phyloP scores from a whole-genome alignment of 2,888 invertebrate species.

The Heliconius sara region DNA sequence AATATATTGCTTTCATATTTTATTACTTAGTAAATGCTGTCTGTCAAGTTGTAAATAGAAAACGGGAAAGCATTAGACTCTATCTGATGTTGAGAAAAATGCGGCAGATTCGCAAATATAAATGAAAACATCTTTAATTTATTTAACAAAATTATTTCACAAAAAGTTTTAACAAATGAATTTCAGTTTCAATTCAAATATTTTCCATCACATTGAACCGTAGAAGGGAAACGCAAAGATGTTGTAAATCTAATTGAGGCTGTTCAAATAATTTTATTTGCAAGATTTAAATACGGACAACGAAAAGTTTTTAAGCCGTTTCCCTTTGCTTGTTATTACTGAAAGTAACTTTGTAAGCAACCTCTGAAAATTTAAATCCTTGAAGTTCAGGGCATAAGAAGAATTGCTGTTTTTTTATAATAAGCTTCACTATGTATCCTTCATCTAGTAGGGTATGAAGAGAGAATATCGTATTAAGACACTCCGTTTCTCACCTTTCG shows the following conservation, averaged over 20 bases:
- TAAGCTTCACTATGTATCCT: too few relatives aligned
- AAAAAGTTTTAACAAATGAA: neutral
- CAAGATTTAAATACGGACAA: slow-evolving; percentile 18
- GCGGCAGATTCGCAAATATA: neutral
- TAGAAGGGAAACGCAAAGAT: neutral
- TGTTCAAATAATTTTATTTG: slow-evolving; percentile 17
- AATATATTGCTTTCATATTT: too few relatives aligned
- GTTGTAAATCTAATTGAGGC: slow-evolving; percentile 28
- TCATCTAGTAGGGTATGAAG: too few relatives aligned
- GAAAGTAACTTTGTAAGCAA: slow-evolving; percentile 17
- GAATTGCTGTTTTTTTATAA: neutral
- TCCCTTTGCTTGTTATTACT: slow-evolving; percentile 18
- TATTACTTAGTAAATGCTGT: too few relatives aligned
- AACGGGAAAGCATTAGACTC: too few relatives aligned
- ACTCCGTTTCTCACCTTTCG: too few relatives aligned
- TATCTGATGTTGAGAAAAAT: neutral
- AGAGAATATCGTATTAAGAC: too few relatives aligned
- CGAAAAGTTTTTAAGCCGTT: slow-evolving; percentile 12
- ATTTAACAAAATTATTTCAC: neutral
- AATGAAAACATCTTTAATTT: neutral
- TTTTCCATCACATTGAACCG: slow-evolving; percentile 6
- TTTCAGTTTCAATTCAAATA: neutral
- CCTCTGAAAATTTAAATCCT: neutral
- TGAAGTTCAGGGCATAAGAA: neutral
- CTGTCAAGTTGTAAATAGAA: too few relatives aligned